phyloP scores from a whole-genome alignment of 2,113 vertebrate species.

The Proteles cristata region DNA sequence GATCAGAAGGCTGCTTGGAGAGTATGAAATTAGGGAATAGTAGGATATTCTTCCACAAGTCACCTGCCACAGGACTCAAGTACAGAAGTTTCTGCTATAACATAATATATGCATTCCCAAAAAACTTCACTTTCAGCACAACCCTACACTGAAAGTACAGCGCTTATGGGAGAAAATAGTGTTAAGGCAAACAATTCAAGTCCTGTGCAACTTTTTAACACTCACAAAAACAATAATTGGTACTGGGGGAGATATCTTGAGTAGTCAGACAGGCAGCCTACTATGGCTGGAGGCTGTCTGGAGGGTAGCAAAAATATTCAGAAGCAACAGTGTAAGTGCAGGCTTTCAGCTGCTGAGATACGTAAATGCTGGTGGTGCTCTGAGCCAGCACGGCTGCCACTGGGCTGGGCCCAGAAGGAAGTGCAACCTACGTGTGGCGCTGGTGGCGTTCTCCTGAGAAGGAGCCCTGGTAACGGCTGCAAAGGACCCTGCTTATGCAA shows the following conservation, averaged over 20 bases:
- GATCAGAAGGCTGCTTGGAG: not conserved
- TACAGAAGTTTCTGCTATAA: not conserved
- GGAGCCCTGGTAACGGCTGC: not conserved
- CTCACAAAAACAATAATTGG: not conserved
- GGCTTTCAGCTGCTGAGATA: not conserved
- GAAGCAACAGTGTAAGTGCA: not conserved
- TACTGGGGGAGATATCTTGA: not conserved
- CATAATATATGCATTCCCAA: not conserved
- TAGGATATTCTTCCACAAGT: not conserved
- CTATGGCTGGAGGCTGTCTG: not conserved
- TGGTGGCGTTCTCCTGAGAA: not conserved
- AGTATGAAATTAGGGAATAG: not conserved
- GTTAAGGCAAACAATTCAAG: not conserved
- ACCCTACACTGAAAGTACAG: not conserved
- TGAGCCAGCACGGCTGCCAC: not conserved
- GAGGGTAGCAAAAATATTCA: not conserved
- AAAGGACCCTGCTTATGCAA: not conserved
- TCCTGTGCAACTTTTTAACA: not conserved
- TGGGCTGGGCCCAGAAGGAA: not conserved
- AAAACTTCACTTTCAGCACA: constrained; percentile 14
- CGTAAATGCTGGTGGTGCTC: not conserved
- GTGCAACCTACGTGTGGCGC: not conserved
- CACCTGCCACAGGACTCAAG: not conserved
- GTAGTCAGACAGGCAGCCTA: not conserved
- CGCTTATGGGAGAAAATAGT: not conserved